A percentile compares a stretch with the other conserved stretches of the same genome.
These are phyloP conservation scores for Leptoclinus maculatus DNA, from an alignment of 2,797 vertebrate genomes.

Conservation along the genomic window DNA sequence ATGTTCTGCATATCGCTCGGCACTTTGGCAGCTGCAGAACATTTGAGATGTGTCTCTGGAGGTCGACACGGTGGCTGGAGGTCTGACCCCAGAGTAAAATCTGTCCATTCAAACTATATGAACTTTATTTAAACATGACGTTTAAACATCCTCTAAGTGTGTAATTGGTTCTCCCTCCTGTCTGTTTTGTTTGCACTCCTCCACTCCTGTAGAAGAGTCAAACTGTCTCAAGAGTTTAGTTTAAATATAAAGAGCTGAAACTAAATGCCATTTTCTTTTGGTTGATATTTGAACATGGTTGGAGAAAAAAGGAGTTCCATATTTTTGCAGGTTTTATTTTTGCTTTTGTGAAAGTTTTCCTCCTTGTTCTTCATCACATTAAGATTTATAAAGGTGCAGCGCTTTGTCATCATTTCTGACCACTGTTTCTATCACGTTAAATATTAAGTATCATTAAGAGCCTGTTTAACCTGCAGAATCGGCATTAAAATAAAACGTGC, in stretches of 20 bases:
- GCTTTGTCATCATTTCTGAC: slow-evolving; percentile 15
- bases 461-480: slow-evolving; percentile 30
- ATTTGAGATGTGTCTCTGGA: slow-evolving; percentile 10
- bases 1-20: no score
- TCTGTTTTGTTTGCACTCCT: slow-evolving; percentile 1
- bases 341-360: slow-evolving; percentile 10
- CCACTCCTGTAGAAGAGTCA: slow-evolving; percentile 5
- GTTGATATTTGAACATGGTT: slow-evolving; percentile 18
- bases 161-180: neutral
- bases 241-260: slow-evolving; percentile 24
- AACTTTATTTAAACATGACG: slow-evolving; percentile 16
- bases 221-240: slow-evolving; percentile 2
- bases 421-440: slow-evolving; percentile 1
- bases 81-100: slow-evolving; percentile 2
- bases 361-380: slow-evolving; percentile 9
- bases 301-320: neutral
- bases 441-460: slow-evolving; percentile 11
- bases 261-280: slow-evolving; percentile 13
- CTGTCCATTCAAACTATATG: slow-evolving; percentile 1
- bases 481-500: slow-evolving; percentile 22
- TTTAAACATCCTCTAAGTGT: slow-evolving; percentile 6
- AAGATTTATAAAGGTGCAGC: slow-evolving; percentile 17
- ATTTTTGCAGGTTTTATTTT: slow-evolving; percentile 17
- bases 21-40: slow-evolving; percentile 15
- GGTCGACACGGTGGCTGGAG: neutral